phyloP scores from a whole-genome alignment of 1,140 invertebrate genomes.

The Leptopilina boulardi region DNA sequence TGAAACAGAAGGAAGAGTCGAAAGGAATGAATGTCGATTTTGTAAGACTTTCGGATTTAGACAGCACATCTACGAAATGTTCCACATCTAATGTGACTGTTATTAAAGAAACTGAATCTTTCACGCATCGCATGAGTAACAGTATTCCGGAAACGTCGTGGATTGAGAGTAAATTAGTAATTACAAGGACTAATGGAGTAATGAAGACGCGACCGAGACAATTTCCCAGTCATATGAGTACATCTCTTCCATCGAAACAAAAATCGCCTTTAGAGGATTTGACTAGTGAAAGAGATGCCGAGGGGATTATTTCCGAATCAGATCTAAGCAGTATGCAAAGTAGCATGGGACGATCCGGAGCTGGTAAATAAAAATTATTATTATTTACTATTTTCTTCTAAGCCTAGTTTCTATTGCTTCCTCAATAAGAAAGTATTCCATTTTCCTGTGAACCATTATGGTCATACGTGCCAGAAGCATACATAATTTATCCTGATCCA shows the following conservation, averaged over 20 bases:
- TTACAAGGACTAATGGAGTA: constrained; percentile 76
- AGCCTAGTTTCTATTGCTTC: too few species aligned
- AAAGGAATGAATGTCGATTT: constrained; percentile 59
- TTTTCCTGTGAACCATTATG: too few species aligned
- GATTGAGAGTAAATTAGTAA: constrained; percentile 80
- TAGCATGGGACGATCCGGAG: constrained; percentile 76
- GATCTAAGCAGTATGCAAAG: constrained; percentile 78
- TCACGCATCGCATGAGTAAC: constrained; percentile 69
- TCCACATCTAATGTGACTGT: constrained; percentile 40
- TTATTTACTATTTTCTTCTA: not conserved
- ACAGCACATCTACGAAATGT: constrained; percentile 71
- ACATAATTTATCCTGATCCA: too few species aligned
- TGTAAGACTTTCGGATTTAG: constrained; percentile 79
- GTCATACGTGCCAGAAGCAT: too few species aligned
- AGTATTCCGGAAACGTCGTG: constrained; percentile 81
- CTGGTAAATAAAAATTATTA: constrained; percentile 64
- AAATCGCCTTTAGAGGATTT: constrained; percentile 69
- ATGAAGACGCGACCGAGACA: constrained; percentile 62
- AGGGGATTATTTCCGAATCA: constrained; percentile 72
- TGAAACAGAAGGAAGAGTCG: constrained; percentile 35
- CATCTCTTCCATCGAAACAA: constrained; percentile 69
- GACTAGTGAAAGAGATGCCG: constrained; percentile 63
- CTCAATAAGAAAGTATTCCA: too few species aligned
- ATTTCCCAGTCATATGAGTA: constrained; percentile 67
- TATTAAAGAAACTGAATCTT: constrained; percentile 58